Conservation (phyloP, 2,797 vertebrate genomes). For the Microctenopoma lineatum region DNA sequence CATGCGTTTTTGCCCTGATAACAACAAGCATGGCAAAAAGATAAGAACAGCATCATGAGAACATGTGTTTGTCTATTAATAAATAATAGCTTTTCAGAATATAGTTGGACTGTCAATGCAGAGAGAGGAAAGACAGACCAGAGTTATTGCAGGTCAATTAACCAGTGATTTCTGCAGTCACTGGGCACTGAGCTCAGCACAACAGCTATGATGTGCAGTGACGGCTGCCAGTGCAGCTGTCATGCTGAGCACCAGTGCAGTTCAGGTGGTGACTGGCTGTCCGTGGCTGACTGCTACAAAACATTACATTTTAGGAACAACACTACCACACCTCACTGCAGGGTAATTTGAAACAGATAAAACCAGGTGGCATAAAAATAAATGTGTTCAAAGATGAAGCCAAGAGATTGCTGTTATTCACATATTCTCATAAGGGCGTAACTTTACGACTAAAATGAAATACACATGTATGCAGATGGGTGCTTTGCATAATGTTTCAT, state of each 20-base stretch:
- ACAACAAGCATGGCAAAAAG: constrained; percentile 3
- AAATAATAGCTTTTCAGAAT: constrained; percentile 34
- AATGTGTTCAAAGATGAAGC: constrained; percentile 44
- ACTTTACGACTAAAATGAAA: constrained; percentile 25
- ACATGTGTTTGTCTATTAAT: constrained; percentile 8
- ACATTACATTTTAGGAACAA: constrained; percentile 41
- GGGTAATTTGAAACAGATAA: constrained; percentile 44
- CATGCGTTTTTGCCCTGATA: constrained; percentile 2
- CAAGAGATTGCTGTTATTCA: constrained; percentile 21
- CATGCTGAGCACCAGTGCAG: constrained; percentile 40
- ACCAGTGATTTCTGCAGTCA: constrained; percentile 53
- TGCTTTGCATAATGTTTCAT: constrained; percentile 38
- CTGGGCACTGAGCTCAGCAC: constrained; percentile 47
- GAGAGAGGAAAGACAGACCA: constrained; percentile 39
- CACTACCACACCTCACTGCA: constrained; percentile 33
- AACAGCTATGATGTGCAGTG: constrained; percentile 50
- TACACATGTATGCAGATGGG: constrained; percentile 36
- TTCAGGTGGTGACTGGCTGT: constrained; percentile 44
- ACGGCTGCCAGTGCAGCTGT: constrained; percentile 53
- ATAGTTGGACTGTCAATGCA: constrained; percentile 25
- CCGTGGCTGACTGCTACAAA: constrained; percentile 42
- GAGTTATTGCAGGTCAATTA: constrained; percentile 73
- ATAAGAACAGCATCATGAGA: constrained; percentile 15
- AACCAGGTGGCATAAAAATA: constrained; percentile 44
- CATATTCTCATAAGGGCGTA: constrained; percentile 14